Evolutionary conservation across 2,888 invertebrate genomes (phyloP).

Genomic region (Microchrysa polita): DNA sequence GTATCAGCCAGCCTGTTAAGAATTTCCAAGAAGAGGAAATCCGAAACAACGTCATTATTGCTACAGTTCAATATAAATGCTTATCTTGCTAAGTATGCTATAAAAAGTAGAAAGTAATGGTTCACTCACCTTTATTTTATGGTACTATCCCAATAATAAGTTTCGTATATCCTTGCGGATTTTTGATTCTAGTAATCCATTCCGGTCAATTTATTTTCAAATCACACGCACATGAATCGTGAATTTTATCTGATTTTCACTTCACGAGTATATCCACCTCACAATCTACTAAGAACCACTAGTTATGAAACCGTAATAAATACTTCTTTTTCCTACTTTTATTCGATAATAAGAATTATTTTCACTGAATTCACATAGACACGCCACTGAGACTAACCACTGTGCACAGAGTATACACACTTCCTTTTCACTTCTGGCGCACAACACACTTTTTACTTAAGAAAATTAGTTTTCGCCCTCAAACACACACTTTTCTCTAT

Average conservation of each 20-base stretch:
- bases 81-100: too few species aligned
- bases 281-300: not conserved
- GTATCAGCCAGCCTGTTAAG: too few species aligned
- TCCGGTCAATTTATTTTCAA: not conserved
- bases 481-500: too few species aligned
- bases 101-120: too few species aligned
- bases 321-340: slow-evolving; percentile 14
- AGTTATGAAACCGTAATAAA: slow-evolving; percentile 23
- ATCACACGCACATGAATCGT: not conserved
- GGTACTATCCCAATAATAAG: not conserved
- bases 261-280: not conserved
- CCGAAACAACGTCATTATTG: too few species aligned
- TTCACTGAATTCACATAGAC: not conserved
- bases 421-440: not conserved
- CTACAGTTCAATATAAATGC: too few species aligned
- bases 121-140: not conserved
- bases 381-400: not conserved
- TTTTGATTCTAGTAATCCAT: slow-evolving; percentile 20
- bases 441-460: slow-evolving; percentile 24
- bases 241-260: slow-evolving; percentile 1
- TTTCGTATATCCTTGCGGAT: not conserved
- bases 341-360: slow-evolving; percentile 22
- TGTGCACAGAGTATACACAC: not conserved
- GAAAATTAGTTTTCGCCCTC: slow-evolving; percentile 33
- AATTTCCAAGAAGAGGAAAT: too few species aligned